These are phyloP conservation scores for Trachelus stipa DNA, from an alignment of 2,888 invertebrate species.

Conservation along the genomic window DNA sequence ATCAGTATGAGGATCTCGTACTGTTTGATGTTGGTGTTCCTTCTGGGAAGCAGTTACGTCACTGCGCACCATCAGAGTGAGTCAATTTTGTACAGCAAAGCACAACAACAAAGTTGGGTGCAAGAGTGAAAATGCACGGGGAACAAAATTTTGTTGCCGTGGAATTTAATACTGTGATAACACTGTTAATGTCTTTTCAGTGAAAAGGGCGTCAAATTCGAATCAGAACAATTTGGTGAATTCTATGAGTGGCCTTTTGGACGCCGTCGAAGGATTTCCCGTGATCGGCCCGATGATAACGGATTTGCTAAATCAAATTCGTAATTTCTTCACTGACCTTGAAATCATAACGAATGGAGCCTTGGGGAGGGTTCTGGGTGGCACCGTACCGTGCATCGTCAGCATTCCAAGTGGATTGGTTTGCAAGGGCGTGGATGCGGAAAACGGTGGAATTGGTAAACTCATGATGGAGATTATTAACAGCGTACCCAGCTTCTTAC, in stretches of 20 bases:
- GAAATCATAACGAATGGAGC: slow-evolving; percentile 34
- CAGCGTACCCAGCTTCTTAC: slow-evolving; percentile 21
- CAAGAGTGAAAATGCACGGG: too few species aligned
- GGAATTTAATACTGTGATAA: background rate
- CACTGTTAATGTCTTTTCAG: too few species aligned
- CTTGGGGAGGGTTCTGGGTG: slow-evolving; percentile 31
- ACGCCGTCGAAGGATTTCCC: slow-evolving; percentile 13
- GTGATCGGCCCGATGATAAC: slow-evolving; percentile 18
- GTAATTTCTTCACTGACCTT: slow-evolving; percentile 14
- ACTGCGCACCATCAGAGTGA: accelerated
- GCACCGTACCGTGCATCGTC: slow-evolving; percentile 38
- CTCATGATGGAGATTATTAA: slow-evolving; percentile 21
- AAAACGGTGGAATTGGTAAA: slow-evolving; percentile 25
- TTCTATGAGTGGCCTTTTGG: background rate
- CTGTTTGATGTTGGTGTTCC: too few species aligned
- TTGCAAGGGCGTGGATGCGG: slow-evolving; percentile 32
- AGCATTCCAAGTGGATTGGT: background rate
- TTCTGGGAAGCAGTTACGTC: too few species aligned
- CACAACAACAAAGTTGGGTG: too few species aligned
- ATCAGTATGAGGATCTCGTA: too few species aligned
- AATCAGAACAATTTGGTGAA: background rate
- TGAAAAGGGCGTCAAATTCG: accelerated
- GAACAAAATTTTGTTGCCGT: too few species aligned
- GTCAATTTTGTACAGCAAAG: too few species aligned
- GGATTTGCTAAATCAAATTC: background rate